phyloP scores from a whole-genome alignment of 2,888 invertebrate species.

The Erannis defoliaria region DNA sequence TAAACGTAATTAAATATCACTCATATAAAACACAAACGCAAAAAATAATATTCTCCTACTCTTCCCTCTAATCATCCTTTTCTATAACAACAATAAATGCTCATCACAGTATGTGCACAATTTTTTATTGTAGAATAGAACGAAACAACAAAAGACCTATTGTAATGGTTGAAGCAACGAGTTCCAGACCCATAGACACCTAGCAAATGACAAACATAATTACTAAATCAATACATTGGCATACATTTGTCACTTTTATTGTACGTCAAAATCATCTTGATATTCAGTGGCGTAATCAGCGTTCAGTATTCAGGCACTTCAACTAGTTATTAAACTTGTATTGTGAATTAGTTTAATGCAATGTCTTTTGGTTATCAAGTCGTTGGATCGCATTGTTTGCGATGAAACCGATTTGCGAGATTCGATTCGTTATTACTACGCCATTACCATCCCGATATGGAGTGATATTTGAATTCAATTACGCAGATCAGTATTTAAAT shows the following conservation, averaged over 20 bases:
- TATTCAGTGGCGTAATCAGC: too few species aligned
- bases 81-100: constrained; percentile 23
- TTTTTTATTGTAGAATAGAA: constrained; percentile 26
- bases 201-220: too few species aligned
- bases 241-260: too few species aligned
- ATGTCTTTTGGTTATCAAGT: background rate
- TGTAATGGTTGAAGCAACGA: constrained; percentile 13
- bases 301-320: too few species aligned
- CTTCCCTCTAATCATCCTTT: constrained; percentile 18
- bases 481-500: constrained; percentile 10
- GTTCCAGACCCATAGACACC: background rate
- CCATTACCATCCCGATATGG: constrained; percentile 12
- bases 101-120: constrained; percentile 13
- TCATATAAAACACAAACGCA: too few species aligned
- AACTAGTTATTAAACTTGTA: too few species aligned
- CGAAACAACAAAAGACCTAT: constrained; percentile 30
- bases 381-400: constrained; percentile 20
- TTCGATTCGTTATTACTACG: constrained; percentile 16
- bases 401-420: constrained; percentile 25
- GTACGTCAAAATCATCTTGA: too few species aligned
- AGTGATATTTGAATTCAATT: constrained; percentile 23
- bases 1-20: too few species aligned
- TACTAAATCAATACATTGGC: too few species aligned
- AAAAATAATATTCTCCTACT: too few species aligned
- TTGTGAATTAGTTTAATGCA: background rate